These are phyloP conservation scores for Drosophila chauvacae DNA, from an alignment of 1,140 invertebrate species.

Conservation along the genomic window DNA sequence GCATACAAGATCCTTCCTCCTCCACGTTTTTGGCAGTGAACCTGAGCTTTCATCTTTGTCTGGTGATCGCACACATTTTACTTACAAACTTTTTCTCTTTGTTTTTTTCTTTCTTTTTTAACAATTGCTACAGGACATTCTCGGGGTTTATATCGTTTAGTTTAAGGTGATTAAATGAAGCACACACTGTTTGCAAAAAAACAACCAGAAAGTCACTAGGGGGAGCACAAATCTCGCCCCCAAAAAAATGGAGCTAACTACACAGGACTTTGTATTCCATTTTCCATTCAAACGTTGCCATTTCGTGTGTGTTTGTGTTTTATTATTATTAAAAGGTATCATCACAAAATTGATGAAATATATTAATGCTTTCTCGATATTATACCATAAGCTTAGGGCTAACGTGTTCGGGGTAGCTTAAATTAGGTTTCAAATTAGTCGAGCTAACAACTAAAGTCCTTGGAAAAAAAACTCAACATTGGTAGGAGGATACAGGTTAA, in stretches of 20 bases:
- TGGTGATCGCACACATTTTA: conserved; percentile 62
- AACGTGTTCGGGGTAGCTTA: conserved; percentile 52
- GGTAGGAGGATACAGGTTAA: conserved; percentile 10
- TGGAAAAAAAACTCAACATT: conserved; percentile 27
- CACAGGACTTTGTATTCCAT: conserved; percentile 27
- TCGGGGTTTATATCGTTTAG: conserved; percentile 6
- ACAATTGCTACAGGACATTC: conserved; percentile 16
- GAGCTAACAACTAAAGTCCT: conserved; percentile 34
- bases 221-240: background rate
- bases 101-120: conserved; percentile 13
- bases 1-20: conserved; percentile 62
- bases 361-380: conserved; percentile 50
- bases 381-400: conserved; percentile 65
- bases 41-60: conserved; percentile 82
- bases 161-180: conserved; percentile 32
- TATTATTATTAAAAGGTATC: conserved; percentile 55
- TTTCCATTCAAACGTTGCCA: conserved; percentile 38
- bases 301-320: conserved; percentile 38
- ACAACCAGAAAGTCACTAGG: conserved; percentile 61
- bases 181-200: conserved; percentile 55
- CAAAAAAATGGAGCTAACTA: conserved; percentile 47
- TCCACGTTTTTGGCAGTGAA: conserved; percentile 84
- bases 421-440: conserved; percentile 62
- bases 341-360: conserved; percentile 80
- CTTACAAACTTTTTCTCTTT: conserved; percentile 43